These are phyloP conservation scores for Chaetodon trifasciatus DNA, from an alignment of 2,797 vertebrate genomes.

Conservation along the genomic window DNA sequence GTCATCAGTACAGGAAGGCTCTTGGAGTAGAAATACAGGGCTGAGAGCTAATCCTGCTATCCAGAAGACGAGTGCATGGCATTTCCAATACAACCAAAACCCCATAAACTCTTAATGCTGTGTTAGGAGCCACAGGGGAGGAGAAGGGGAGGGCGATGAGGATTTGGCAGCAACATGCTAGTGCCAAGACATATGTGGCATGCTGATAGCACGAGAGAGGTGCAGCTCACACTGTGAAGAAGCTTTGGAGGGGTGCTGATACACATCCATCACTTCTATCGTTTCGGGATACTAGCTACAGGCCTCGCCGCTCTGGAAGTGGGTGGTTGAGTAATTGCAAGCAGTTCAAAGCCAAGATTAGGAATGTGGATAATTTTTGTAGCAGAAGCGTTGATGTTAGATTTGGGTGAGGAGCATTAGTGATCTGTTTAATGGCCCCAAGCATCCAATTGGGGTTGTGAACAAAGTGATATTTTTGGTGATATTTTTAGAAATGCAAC, in stretches of 20 bases:
- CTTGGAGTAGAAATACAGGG: conserved; percentile 71
- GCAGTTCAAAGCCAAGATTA: conserved; percentile 62
- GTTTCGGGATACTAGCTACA: conserved; percentile 41
- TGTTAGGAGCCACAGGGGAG: conserved; percentile 75
- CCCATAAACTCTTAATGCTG: conserved; percentile 80
- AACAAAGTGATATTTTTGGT: conserved; percentile 60
- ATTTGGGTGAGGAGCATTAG: conserved; percentile 33
- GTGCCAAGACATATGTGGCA: conserved; percentile 83
- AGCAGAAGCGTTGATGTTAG: conserved; percentile 34
- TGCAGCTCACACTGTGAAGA: conserved; percentile 75
- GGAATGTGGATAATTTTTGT: conserved; percentile 52
- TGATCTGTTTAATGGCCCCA: conserved; percentile 50
- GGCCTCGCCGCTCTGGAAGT: conserved; percentile 49
- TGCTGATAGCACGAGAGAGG: conserved; percentile 80
- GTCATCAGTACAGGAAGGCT: conserved; percentile 78
- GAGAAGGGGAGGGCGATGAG: conserved; percentile 66
- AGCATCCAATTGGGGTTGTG: conserved; percentile 51
- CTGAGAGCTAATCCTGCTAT: conserved; percentile 72
- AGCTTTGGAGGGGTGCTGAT: conserved; percentile 69
- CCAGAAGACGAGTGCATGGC: conserved; percentile 63
- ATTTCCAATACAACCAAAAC: conserved; percentile 73
- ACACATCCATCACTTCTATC: conserved; percentile 72
- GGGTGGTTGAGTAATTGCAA: conserved; percentile 46
- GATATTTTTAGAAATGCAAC: conserved; percentile 72
- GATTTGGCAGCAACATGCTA: conserved; percentile 81